phyloP scores from a whole-genome alignment of 2,797 vertebrate species.

The Enteromius argenteus region DNA sequence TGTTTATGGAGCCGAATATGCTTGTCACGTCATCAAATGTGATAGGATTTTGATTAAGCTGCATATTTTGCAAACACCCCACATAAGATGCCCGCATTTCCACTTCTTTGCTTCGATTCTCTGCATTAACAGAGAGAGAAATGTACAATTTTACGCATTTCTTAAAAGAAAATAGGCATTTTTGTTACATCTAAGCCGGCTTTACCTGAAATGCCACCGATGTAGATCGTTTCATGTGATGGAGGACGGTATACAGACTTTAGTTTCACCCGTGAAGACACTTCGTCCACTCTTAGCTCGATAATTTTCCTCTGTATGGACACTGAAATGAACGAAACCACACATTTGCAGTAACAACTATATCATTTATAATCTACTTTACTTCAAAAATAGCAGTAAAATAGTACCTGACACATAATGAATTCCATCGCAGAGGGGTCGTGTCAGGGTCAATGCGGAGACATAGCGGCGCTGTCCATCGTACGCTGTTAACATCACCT shows the following conservation, averaged over 20 bases:
- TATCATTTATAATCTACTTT: not conserved
- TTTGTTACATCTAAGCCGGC: not conserved
- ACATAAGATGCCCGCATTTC: constrained; percentile 75
- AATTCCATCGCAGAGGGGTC: constrained; percentile 80
- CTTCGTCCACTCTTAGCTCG: constrained; percentile 61
- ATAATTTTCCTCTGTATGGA: constrained; percentile 62
- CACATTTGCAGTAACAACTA: not conserved
- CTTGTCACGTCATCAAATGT: constrained; percentile 65
- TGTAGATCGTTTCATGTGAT: constrained; percentile 72
- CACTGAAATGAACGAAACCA: constrained; percentile 54
- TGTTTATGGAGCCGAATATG: constrained; percentile 76
- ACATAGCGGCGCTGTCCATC: constrained; percentile 70
- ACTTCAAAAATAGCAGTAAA: not conserved
- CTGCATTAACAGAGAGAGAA: constrained; percentile 64
- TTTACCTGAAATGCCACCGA: constrained; percentile 86
- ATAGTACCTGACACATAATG: constrained; percentile 78
- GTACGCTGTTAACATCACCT: constrained; percentile 79
- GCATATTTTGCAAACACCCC: constrained; percentile 82
- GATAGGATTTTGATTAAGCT: constrained; percentile 74
- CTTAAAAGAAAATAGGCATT: not conserved
- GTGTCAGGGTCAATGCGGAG: constrained; percentile 73
- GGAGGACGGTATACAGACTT: constrained; percentile 2
- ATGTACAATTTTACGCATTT: not conserved
- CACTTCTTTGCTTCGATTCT: constrained; percentile 55
- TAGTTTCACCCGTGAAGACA: constrained; percentile 54